Conservation (phyloP, 23 tunicate genomes). For the Corella eumyota region DNA sequence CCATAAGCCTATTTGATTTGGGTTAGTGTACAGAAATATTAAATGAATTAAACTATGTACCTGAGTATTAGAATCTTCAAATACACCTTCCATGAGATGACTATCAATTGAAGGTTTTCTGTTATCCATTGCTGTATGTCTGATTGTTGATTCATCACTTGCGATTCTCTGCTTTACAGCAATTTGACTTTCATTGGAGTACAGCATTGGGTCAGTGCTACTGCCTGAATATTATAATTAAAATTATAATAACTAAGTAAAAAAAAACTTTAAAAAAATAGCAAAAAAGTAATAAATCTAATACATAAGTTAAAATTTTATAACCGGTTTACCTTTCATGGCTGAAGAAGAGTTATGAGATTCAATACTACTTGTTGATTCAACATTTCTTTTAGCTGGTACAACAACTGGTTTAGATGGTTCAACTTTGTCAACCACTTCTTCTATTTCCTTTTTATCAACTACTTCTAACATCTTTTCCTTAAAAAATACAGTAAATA, state of each 20-base stretch:
- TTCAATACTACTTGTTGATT: too few species aligned
- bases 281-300: too few species aligned
- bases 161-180: slow-evolving; percentile 1
- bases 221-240: slow-evolving; percentile 33
- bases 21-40: too few species aligned
- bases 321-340: slow-evolving; percentile 73
- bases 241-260: too few species aligned
- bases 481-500: neutral
- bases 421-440: neutral
- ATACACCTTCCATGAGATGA: slow-evolving; percentile 33
- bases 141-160: neutral
- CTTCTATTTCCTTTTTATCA: too few species aligned
- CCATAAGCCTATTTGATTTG: too few species aligned
- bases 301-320: too few species aligned
- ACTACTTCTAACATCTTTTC: too few species aligned
- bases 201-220: slow-evolving; percentile 87
- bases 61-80: slow-evolving; percentile 25
- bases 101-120: slow-evolving; percentile 51
- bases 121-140: slow-evolving; percentile 7
- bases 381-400: too few species aligned
- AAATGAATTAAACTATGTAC: too few species aligned
- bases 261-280: too few species aligned
- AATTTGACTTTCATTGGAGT: slow-evolving; percentile 1
- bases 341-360: slow-evolving; percentile 39
- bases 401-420: slow-evolving; percentile 20